Evolutionary conservation across 1,140 invertebrate genomes (phyloP), one percentile per base, ranked within the genome.

Genomic region (Zaprionus lachaisei): DNA sequence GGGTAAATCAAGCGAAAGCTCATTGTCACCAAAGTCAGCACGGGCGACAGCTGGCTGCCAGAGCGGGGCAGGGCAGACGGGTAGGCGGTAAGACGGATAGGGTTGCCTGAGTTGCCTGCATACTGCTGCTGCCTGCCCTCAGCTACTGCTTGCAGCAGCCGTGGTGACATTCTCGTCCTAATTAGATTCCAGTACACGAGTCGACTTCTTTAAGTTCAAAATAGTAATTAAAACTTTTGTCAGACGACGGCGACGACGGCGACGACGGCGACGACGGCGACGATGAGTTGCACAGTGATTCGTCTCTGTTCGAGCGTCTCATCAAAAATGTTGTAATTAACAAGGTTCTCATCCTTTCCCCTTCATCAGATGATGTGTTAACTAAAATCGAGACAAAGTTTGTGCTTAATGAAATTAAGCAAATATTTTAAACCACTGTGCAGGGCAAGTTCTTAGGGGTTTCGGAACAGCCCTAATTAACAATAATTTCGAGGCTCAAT

Each of bases 201-300:
- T 86, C 81, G 83, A 91, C 80, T 91, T 77, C 87, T 86, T 91
- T 83, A 91, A 91, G 87, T 91, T 91, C 82, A 91, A 91, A 91
- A 91, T 91, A 91, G 86, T 91, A 91, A 91, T 91, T 91, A 91
- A 91, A 91, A 91, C 72, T 91, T 91, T 86, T 86, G 83, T 86
- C 83, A 91, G 85, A 76, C 84, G 85, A 76, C 84, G 66, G 76
- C 81, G 69, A 56, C 12, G 22, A 17, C n/a, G 22, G 14, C n/a
- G 41, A 17, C 41, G 24, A 24, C 4, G 24, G 20, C 20, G 49
- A 44, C 34, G 56, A 47, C 5, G 54, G 20, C 20, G 54, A 38
- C 37, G n/a, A n/a, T 17, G 41, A 44, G 11, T n/a, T 51, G 69
- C 72, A 75, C 83, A 87, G 83, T 83, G 87, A 74, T 54, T 54